Percentiles rank a stretch among this genome's conserved stretches.
phyloP scores from a whole-genome alignment of 2,797 vertebrate genomes.

The Lagodon rhomboides region DNA sequence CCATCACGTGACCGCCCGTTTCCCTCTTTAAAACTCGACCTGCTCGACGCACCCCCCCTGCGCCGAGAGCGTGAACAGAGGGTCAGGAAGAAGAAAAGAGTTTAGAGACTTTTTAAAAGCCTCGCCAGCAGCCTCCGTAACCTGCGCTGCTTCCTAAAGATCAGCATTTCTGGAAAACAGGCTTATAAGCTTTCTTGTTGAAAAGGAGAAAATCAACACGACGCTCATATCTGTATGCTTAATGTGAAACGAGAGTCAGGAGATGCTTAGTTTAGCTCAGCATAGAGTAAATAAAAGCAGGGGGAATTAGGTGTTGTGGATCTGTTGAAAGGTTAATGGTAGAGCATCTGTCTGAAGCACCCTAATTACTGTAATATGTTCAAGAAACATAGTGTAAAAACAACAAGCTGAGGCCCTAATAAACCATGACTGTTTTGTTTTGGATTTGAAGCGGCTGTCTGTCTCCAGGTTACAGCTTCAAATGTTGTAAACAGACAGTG shows the following conservation, averaged over 20 bases:
- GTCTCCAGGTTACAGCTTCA: neutral
- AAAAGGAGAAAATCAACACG: neutral
- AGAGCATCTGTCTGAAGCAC: neutral
- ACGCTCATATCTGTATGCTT: neutral
- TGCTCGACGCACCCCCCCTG: neutral
- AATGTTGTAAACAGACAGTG: neutral
- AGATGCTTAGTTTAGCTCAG: neutral
- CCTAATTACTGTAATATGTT: neutral
- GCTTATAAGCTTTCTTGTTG: neutral
- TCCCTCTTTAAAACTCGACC: slow-evolving; percentile 18
- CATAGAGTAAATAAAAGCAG: neutral
- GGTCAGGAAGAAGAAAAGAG: slow-evolving; percentile 17
- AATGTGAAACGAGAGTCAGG: neutral
- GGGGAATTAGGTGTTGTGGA: neutral
- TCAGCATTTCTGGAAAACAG: neutral
- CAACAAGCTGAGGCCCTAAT: neutral
- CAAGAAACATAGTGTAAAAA: neutral
- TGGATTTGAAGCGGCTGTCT: neutral
- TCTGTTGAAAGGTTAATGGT: neutral
- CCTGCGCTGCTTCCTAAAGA: slow-evolving; percentile 11
- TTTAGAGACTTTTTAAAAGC: neutral
- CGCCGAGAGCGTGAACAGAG: neutral
- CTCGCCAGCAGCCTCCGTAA: neutral
- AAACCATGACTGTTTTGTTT: neutral
- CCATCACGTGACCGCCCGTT: slow-evolving; percentile 33